Percentiles rank a stretch among this genome's conserved stretches.
phyloP scores from a whole-genome alignment of 1,140 invertebrate genomes.

The Pygmarrhopalites habei region DNA sequence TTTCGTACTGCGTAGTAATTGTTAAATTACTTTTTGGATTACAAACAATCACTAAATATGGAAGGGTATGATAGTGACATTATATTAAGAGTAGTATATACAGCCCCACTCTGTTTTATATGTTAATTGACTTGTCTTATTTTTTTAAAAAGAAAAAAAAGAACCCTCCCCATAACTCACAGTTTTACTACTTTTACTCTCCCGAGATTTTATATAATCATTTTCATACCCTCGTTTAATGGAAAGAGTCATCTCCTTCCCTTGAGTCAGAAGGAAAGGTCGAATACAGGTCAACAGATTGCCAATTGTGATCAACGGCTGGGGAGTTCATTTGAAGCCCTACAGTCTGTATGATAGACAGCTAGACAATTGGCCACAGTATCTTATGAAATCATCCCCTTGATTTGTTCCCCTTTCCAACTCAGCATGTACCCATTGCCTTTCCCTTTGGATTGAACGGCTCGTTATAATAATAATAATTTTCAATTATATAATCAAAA shows the following conservation, averaged over 20 bases:
- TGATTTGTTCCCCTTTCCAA: too few species aligned
- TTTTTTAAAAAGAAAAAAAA: too few species aligned
- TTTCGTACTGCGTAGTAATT: not conserved
- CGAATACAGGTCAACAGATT: not conserved
- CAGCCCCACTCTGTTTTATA: slow-evolving; percentile 3
- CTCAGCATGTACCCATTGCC: slow-evolving; percentile 12
- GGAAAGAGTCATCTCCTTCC: not conserved
- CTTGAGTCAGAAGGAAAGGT: not conserved
- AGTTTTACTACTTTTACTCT: too few species aligned
- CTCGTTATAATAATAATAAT: too few species aligned
- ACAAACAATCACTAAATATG: too few species aligned
- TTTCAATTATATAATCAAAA: too few species aligned
- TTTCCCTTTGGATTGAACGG: too few species aligned
- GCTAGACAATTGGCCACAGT: not conserved
- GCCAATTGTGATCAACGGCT: not conserved
- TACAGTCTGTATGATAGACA: not conserved
- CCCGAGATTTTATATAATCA: too few species aligned
- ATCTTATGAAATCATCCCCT: not conserved
- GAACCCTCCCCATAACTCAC: too few species aligned
- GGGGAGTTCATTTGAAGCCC: not conserved
- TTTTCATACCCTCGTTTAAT: too few species aligned
- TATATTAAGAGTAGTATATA: not conserved
- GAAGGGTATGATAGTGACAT: too few species aligned
- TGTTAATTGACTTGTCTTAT: too few species aligned
- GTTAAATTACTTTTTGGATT: not conserved